phyloP scores from a whole-genome alignment of 2,113 vertebrate genomes.

The Charadrius vociferus region DNA sequence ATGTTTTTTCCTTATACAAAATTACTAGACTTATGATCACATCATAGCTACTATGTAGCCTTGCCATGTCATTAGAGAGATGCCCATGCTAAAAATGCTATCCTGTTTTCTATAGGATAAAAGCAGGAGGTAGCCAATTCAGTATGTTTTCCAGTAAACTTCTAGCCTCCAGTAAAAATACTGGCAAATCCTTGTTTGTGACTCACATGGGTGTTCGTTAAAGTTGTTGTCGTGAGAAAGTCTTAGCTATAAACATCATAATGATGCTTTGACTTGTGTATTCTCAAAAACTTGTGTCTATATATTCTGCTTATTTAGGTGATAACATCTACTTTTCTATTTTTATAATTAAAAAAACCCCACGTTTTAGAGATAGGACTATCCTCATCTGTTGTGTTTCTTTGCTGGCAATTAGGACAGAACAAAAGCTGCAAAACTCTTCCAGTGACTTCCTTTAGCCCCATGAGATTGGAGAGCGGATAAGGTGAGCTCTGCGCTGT shows the following conservation, averaged over 20 bases:
- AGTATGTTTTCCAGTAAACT: neutral
- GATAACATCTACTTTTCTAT: no score
- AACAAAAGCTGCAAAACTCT: neutral
- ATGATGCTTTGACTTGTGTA: neutral
- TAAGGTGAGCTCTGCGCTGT: fast-evolving
- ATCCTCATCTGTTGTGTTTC: neutral
- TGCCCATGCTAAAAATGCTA: neutral
- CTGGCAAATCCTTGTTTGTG: neutral
- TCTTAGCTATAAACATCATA: conserved; percentile 5
- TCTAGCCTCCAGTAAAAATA: neutral
- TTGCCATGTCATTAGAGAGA: neutral
- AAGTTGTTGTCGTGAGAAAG: conserved; percentile 33
- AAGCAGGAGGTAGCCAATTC: neutral
- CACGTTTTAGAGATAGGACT: neutral
- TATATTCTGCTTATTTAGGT: neutral
- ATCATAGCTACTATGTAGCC: neutral
- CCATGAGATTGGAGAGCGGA: fast-evolving
- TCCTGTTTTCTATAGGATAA: neutral
- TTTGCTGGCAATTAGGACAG: neutral
- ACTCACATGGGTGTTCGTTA: neutral
- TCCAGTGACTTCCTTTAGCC: neutral
- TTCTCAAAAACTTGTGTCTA: neutral
- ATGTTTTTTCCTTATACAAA: neutral
- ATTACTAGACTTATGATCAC: neutral
- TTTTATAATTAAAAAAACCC: no score